Base-by-base conservation (phyloP, 2,113 vertebrate species). In the Phylloscopus whistleri region DNA sequence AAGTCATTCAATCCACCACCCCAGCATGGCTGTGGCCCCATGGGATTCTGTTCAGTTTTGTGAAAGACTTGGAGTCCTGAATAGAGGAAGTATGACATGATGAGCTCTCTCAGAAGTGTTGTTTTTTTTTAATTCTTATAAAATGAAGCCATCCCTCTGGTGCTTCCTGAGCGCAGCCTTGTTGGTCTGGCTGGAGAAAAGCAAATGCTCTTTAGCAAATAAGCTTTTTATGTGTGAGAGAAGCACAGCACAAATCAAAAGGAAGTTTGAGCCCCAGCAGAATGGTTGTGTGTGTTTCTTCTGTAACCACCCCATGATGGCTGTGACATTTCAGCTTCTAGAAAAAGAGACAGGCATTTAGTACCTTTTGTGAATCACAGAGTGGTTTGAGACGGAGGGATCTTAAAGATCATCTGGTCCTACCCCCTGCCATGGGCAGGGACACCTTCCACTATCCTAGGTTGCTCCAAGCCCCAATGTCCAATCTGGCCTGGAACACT, bases 1-100 rank as follows among this genome's bases (percentile, higher is more conserved):
- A 85, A 91, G 91, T 94, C 95, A 91, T 91, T 91, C 81, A 89
- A 62, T 91, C 70, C 87, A 80, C 53, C 72, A 79, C 37, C 63
- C 86, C 0, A 9, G 85, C 43, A 87, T 5, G 75, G 58, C 46
- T 94, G 68, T 0, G 1, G 82, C 63, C 84, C 67, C 84, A 7
- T 26, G 93, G 91, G 91, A 93, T 15, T 31, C 13, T 73, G 30
- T 72, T 91, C 31, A 37, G 79, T 77, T 93, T 73, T 90, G 92
- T 82, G 74, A 85, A 87, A 89, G 84, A 59, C 87, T 95, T 64
- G 70, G 78, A 95, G 74, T 26, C 70, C 70, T 49, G 26, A 69
- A 52, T 4, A 7, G 63, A 89, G 91, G 81, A 96, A 94, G 77
- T 37, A 30, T 7, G 22, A 60, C 68, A 62, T 0, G 18, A 87